Conservation (phyloP, 2,797 vertebrate genomes). For the Sorex maritimensis region DNA sequence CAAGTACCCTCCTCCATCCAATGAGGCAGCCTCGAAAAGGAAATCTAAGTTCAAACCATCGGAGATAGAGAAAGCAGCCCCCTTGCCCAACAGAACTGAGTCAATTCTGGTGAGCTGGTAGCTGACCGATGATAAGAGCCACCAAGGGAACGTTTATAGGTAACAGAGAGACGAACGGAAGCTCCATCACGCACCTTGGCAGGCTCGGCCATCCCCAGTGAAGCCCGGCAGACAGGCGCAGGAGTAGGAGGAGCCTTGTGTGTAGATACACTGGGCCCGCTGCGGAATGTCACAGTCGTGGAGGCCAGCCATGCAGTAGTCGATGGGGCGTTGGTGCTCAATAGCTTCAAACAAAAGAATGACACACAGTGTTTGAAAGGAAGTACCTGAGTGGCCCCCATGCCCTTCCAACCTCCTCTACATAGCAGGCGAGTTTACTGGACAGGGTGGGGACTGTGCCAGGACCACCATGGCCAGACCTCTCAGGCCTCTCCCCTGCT, state of each 20-base stretch:
- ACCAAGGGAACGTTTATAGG: neutral
- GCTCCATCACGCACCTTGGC: constrained; percentile 91
- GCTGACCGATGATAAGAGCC: rapidly evolving
- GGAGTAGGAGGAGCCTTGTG: constrained; percentile 92
- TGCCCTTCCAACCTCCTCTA: neutral
- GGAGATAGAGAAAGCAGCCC: neutral
- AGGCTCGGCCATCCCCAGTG: constrained; percentile 93
- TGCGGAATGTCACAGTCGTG: constrained; percentile 95
- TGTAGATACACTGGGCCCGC: constrained; percentile 94
- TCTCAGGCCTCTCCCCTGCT: neutral
- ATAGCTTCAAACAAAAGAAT: constrained; percentile 68
- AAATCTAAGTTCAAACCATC: neutral
- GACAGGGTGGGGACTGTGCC: rapidly evolving
- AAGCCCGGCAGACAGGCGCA: constrained; percentile 96
- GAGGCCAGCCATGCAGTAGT: constrained; percentile 94
- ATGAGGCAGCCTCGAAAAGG: neutral
- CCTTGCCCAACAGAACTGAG: neutral
- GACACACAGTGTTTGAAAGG: neutral
- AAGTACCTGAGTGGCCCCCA: too few species aligned
- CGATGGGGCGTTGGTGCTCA: constrained; percentile 90
- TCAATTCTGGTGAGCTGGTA: neutral
- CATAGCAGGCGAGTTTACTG: too few species aligned
- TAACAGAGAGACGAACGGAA: neutral
- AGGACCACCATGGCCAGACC: neutral
- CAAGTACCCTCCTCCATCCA: neutral